Conservation (phyloP, 2,888 invertebrate genomes). For the Rotaria sp. region DNA sequence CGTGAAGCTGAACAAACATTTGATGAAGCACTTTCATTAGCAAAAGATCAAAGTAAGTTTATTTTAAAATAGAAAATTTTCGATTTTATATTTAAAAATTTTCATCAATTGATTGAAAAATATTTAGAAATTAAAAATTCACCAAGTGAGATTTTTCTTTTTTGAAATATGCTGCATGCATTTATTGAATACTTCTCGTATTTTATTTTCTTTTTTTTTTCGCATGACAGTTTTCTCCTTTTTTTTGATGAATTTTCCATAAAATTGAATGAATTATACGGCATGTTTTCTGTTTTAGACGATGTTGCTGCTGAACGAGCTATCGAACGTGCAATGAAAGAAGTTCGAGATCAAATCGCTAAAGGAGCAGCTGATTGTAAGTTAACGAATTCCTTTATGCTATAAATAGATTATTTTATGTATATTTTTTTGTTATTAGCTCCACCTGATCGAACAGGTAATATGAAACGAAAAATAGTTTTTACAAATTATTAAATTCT, state of each 20-base stretch:
- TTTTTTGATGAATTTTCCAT: not conserved
- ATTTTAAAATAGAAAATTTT: not conserved
- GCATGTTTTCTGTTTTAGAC: not conserved
- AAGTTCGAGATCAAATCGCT: conserved; percentile 26
- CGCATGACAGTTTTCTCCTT: not conserved
- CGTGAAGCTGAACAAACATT: conserved; percentile 34
- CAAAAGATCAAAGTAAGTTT: conserved; percentile 38
- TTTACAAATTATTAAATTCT: not conserved
- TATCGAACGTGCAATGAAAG: conserved; percentile 19
- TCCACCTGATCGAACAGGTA: conserved; percentile 12
- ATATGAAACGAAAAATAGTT: not conserved
- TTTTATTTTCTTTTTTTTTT: not conserved
- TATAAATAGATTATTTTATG: not conserved
- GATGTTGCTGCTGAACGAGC: conserved; percentile 26
- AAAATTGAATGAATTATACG: not conserved
- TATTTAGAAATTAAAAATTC: not conserved
- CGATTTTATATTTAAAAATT: too few species aligned
- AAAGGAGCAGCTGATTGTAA: conserved; percentile 28
- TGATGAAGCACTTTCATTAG: conserved; percentile 34
- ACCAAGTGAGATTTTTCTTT: not conserved
- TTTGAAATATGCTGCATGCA: not conserved
- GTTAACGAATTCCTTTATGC: not conserved
- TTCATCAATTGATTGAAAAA: too few species aligned
- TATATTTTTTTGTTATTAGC: not conserved
- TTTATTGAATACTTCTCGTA: not conserved